These are phyloP conservation scores for Myotis planiceps DNA, from an alignment of 2,797 vertebrate species.

Conservation along the genomic window DNA sequence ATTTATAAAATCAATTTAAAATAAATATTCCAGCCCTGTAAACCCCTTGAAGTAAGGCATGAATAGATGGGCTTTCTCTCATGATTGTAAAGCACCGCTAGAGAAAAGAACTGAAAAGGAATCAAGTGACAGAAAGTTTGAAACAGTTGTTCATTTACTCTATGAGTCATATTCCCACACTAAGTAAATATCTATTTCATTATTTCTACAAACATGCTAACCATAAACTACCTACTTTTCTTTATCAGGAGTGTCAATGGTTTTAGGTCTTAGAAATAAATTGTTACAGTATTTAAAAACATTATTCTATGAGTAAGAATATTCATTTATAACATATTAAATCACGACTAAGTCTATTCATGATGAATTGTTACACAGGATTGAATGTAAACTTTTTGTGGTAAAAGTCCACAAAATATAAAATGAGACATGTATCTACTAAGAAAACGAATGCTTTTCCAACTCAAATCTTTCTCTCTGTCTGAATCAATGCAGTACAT, in stretches of 20 bases:
- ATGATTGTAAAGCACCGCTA: background rate
- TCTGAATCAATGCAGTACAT: background rate
- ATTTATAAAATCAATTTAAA: conserved; percentile 70
- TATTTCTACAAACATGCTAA: conserved; percentile 4
- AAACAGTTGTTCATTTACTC: conserved; percentile 50
- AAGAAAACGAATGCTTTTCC: background rate
- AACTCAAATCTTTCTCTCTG: background rate
- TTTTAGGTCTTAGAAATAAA: conserved; percentile 49
- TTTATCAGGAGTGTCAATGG: background rate
- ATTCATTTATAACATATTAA: conserved; percentile 2
- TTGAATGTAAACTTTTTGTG: background rate
- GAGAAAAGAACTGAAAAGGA: background rate
- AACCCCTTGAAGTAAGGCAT: conserved; percentile 39
- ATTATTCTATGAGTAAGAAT: conserved; percentile 28
- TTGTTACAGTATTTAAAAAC: conserved; percentile 45
- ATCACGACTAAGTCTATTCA: conserved; percentile 17
- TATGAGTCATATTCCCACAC: background rate
- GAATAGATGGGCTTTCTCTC: background rate
- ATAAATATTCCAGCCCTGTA: background rate
- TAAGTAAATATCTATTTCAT: conserved; percentile 20
- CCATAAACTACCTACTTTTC: conserved; percentile 33
- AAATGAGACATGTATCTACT: background rate
- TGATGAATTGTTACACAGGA: background rate
- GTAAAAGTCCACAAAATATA: background rate
- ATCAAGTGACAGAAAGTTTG: background rate